phyloP scores from a whole-genome alignment of 2,888 invertebrate species.

The Nebria salina region DNA sequence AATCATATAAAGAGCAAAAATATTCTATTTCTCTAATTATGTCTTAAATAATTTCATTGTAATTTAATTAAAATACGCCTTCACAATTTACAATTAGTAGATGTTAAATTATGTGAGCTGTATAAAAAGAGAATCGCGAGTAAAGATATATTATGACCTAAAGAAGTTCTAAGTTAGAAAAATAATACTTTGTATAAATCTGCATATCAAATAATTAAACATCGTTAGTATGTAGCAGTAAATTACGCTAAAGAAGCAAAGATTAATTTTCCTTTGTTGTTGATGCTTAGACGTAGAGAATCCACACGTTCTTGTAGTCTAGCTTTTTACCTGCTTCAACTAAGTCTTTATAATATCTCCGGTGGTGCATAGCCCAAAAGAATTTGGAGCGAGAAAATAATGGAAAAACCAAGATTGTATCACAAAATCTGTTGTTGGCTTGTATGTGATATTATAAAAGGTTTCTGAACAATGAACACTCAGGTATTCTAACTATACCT shows the following conservation, averaged over 20 bases:
- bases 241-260: background rate
- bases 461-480: background rate
- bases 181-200: too few relatives aligned
- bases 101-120: too few relatives aligned
- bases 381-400: background rate
- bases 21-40: too few relatives aligned
- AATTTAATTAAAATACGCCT: too few relatives aligned
- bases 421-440: background rate
- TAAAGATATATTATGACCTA: too few relatives aligned
- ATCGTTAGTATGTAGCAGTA: background rate
- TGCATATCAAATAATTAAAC: background rate
- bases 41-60: too few relatives aligned
- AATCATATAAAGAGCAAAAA: too few relatives aligned
- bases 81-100: too few relatives aligned
- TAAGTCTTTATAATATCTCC: background rate
- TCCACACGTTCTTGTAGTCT: background rate
- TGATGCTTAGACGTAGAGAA: background rate
- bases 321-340: background rate
- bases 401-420: background rate
- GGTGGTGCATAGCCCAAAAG: background rate
- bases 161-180: too few relatives aligned
- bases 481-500: background rate
- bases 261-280: background rate
- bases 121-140: too few relatives aligned
- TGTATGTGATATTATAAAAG: slow-evolving; percentile 1